These are phyloP conservation scores for Nansenia antarctica DNA, from an alignment of 2,113 vertebrate species.

Conservation along the genomic window DNA sequence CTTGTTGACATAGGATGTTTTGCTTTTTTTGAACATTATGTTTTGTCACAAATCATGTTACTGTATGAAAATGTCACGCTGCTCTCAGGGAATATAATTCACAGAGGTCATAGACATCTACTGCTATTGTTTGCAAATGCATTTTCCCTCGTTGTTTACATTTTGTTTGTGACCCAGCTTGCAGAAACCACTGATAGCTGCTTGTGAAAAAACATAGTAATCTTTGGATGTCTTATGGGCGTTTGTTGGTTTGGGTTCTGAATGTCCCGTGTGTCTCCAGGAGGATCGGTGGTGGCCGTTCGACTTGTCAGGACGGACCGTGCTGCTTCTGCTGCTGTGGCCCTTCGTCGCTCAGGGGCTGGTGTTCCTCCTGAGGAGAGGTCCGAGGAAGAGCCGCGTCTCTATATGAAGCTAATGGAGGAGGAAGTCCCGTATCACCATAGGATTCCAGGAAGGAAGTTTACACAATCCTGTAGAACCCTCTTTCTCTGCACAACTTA, in stretches of 20 bases:
- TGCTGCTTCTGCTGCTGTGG: conserved; percentile 90
- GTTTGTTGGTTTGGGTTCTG: background rate
- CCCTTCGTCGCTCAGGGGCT: conserved; percentile 89
- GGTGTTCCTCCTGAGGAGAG: conserved; percentile 74
- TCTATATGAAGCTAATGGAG: conserved; percentile 40
- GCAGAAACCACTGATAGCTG: too few species aligned
- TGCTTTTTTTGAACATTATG: too few species aligned
- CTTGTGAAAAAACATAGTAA: too few species aligned
- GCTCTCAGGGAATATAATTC: too few species aligned
- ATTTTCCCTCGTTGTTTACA: too few species aligned
- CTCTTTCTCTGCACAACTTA: background rate
- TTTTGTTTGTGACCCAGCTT: too few species aligned
- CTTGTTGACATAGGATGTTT: too few species aligned
- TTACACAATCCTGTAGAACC: background rate
- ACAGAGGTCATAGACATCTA: too few species aligned
- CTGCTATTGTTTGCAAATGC: too few species aligned
- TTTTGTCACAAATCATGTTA: too few species aligned
- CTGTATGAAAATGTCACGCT: too few species aligned
- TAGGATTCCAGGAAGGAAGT: background rate
- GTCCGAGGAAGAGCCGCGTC: conserved; percentile 66
- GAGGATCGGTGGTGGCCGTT: conserved; percentile 69
- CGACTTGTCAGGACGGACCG: conserved; percentile 62
- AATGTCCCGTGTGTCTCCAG: conserved; percentile 28
- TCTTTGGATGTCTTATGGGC: too few species aligned
- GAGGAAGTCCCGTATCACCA: background rate